Evolutionary conservation across 2,888 invertebrate species (phyloP).

Genomic region (Chesias legatella): DNA sequence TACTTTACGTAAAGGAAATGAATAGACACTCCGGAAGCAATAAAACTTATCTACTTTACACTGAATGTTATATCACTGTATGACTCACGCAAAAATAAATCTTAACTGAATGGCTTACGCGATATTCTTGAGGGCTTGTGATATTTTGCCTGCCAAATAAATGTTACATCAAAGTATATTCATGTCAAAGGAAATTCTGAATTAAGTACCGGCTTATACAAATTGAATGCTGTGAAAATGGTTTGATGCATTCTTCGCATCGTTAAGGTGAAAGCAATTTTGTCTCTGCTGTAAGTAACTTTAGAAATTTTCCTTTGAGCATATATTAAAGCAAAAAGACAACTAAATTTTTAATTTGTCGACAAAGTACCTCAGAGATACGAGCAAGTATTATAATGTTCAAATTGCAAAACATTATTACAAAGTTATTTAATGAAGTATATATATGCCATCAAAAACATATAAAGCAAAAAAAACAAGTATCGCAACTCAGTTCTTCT

Average conservation of each 20-base stretch:
- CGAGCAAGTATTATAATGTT: no score
- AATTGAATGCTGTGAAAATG: constrained; percentile 11
- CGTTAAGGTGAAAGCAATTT: constrained; percentile 9
- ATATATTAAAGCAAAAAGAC: neutral
- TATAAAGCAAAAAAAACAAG: no score
- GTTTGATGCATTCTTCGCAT: constrained; percentile 13
- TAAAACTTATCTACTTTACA: constrained; percentile 2
- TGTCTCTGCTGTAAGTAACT: constrained; percentile 5
- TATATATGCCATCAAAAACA: no score
- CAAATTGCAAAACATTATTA: no score
- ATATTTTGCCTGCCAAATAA: neutral
- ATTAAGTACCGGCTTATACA: constrained; percentile 10
- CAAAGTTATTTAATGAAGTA: no score
- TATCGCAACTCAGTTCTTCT: no score
- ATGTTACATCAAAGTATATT: constrained; percentile 6
- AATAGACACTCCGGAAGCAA: constrained; percentile 1
- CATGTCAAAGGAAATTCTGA: constrained; percentile 7
- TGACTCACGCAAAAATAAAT: no score
- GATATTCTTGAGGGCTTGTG: no score
- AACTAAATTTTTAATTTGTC: no score
- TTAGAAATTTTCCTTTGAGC: constrained; percentile 10
- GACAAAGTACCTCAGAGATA: no score
- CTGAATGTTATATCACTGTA: neutral
- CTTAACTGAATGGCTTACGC: no score
- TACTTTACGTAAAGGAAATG: constrained; percentile 1